Conservation (phyloP, 2,113 vertebrate genomes). For the Brachyistius frenatus region DNA sequence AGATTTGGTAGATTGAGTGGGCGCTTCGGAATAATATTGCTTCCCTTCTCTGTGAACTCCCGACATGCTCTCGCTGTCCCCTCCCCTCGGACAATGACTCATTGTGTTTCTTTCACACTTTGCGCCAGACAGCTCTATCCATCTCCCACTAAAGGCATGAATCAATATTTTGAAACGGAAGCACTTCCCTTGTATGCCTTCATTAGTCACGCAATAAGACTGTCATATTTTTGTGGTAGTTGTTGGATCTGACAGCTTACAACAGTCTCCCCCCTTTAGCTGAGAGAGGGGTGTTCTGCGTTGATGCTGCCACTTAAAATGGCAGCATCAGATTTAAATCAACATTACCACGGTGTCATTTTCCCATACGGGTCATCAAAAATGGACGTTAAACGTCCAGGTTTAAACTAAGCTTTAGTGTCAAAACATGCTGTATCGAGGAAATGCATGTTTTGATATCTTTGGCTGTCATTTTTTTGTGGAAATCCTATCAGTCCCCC, state of each 20-base stretch:
- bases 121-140: slow-evolving; percentile 72
- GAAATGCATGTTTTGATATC: neutral
- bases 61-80: slow-evolving; percentile 56
- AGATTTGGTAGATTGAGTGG: slow-evolving; percentile 61
- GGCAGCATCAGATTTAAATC: slow-evolving; percentile 11
- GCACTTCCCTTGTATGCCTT: slow-evolving; percentile 69
- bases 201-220: slow-evolving; percentile 75
- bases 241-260: slow-evolving; percentile 70
- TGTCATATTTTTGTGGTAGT: slow-evolving; percentile 73
- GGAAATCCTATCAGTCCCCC: slow-evolving; percentile 42
- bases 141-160: slow-evolving; percentile 78
- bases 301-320: slow-evolving; percentile 44
- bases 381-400: neutral
- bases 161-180: slow-evolving; percentile 83
- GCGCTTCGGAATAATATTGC: slow-evolving; percentile 71
- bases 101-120: slow-evolving; percentile 81
- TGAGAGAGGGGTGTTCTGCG: slow-evolving; percentile 37
- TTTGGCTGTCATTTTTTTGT: neutral
- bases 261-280: slow-evolving; percentile 44
- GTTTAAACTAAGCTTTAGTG: neutral
- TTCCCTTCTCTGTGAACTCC: slow-evolving; percentile 73
- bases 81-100: slow-evolving; percentile 77
- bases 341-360: slow-evolving; percentile 34
- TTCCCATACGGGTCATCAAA: slow-evolving; percentile 16
- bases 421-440: neutral